Evolutionary conservation across 2,888 invertebrate species (phyloP).

Genomic region (Gerris lacustris): DNA sequence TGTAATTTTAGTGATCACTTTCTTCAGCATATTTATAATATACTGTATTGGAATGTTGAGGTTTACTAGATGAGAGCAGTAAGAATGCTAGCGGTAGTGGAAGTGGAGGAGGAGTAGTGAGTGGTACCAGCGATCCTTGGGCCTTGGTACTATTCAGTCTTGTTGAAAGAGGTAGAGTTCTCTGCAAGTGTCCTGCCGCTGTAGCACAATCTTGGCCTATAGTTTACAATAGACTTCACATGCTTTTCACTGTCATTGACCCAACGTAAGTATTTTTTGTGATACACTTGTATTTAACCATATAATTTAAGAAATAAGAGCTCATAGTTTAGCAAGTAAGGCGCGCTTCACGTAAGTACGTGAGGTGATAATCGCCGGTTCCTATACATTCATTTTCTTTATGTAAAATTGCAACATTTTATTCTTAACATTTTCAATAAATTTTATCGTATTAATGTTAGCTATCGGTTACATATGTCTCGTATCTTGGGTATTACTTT

Average conservation of each 20-base stretch:
- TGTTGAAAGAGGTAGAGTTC: slow-evolving; percentile 68
- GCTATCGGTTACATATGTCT: too few relatives aligned
- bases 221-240: slow-evolving; percentile 78
- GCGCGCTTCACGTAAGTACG: too few relatives aligned
- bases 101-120: slow-evolving; percentile 37
- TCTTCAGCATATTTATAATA: too few relatives aligned
- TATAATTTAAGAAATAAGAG: too few relatives aligned
- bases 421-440: too few relatives aligned
- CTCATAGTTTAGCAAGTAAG: neutral
- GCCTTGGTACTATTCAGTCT: slow-evolving; percentile 79
- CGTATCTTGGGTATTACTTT: too few relatives aligned
- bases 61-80: slow-evolving; percentile 41
- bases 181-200: slow-evolving; percentile 72
- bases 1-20: too few relatives aligned
- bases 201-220: slow-evolving; percentile 91
- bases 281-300: too few relatives aligned
- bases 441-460: too few relatives aligned
- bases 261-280: slow-evolving; percentile 57
- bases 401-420: too few relatives aligned
- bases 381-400: too few relatives aligned
- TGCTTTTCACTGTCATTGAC: slow-evolving; percentile 85
- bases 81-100: slow-evolving; percentile 42
- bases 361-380: too few relatives aligned
- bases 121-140: slow-evolving; percentile 66
- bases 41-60: slow-evolving; percentile 29